phyloP scores from a whole-genome alignment of 64 coral and sea anemone species.

The Cladopsammia gracilis region DNA sequence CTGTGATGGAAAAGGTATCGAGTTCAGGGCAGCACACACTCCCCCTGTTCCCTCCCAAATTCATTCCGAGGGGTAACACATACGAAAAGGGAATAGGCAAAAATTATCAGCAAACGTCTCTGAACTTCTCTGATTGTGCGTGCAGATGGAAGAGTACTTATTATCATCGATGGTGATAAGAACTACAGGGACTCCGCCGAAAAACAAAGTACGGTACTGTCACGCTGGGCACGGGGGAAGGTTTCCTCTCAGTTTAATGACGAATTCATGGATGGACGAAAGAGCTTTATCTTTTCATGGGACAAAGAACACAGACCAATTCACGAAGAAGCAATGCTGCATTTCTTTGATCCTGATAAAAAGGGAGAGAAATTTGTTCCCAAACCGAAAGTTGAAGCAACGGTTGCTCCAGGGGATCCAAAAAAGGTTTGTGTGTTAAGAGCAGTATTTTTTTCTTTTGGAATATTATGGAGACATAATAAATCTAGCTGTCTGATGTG shows the following conservation, averaged over 20 bases:
- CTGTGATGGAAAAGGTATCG: no score
- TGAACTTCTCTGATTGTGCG: neutral
- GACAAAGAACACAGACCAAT: conserved; percentile 58
- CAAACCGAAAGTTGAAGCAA: no score
- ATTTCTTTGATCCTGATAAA: neutral
- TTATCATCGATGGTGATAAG: conserved; percentile 82
- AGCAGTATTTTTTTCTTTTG: no score
- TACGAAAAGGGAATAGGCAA: no score
- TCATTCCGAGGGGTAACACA: neutral
- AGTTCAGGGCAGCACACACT: no score
- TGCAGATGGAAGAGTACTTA: conserved; percentile 62
- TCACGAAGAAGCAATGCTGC: conserved; percentile 70
- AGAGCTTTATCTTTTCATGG: conserved; percentile 84
- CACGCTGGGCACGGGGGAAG: conserved; percentile 55
- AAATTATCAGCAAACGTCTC: no score
- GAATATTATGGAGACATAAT: no score
- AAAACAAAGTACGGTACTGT: conserved; percentile 34
- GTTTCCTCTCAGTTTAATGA: conserved; percentile 59
- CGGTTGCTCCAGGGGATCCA: no score
- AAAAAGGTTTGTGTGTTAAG: no score
- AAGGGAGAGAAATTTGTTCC: no score
- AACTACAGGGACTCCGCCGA: conserved; percentile 63
- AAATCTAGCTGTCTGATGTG: no score
- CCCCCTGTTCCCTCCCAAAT: neutral
- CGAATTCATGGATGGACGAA: conserved; percentile 60